These are phyloP conservation scores for silkworm (Bombyx mori) DNA, from an alignment of 1,140 invertebrate genomes.

Conservation along the genomic window ASM3026992v2 NC_085110.1:7748501-7749000, in stretches of 20 bases:
- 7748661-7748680: conserved; percentile 3
- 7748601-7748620: background rate
- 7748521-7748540: too few relatives aligned
- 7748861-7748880: conserved; percentile 34
- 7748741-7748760: conserved; percentile 81
- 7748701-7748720: conserved; percentile 98
- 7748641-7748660: background rate
- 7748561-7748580: too few relatives aligned
- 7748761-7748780: conserved; percentile 69
- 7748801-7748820: conserved; percentile 3
- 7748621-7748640: background rate
- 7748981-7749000: conserved; percentile 97
- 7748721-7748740: conserved; percentile 97
- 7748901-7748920: conserved; percentile 86
- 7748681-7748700: conserved; percentile 84
- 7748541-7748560: too few relatives aligned
- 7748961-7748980: conserved; percentile 78
- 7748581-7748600: too few relatives aligned
- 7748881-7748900: conserved; percentile 66
- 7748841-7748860: conserved; percentile 20
- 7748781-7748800: too few relatives aligned
- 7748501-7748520: background rate
- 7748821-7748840: background rate
- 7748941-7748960: conserved; percentile 86
- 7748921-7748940: conserved; percentile 81